Evolutionary conservation across 2,797 vertebrate genomes (phyloP).

Genomic region (Dallia pectoralis): DNA sequence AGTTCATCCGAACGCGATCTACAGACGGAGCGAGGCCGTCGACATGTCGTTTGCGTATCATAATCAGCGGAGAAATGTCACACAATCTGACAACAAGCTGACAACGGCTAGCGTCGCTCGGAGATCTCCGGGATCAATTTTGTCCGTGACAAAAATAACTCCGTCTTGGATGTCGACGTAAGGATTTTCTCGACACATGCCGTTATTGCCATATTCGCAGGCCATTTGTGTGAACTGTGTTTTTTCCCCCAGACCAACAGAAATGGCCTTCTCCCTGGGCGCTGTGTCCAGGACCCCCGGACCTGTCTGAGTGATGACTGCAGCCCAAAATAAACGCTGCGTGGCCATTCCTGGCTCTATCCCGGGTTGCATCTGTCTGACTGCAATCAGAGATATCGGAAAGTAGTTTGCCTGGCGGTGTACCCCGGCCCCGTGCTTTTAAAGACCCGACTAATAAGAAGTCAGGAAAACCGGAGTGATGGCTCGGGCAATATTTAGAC

Average conservation of each 20-base stretch:
- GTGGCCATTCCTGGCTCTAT: conserved; percentile 69
- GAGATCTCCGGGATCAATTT: conserved; percentile 20
- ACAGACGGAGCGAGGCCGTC: not conserved
- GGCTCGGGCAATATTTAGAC: conserved; percentile 61
- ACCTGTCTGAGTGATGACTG: conserved; percentile 70
- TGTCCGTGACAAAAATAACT: not conserved
- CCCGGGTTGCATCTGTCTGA: conserved; percentile 50
- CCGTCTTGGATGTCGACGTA: not conserved
- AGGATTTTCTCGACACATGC: conserved; percentile 32
- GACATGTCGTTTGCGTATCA: not conserved
- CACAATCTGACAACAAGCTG: not conserved
- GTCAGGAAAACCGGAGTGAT: conserved; percentile 62
- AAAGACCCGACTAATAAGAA: conserved; percentile 74
- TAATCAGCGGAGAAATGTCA: not conserved
- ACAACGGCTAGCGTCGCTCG: not conserved
- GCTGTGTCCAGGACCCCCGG: conserved; percentile 42
- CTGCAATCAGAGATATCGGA: conserved; percentile 77
- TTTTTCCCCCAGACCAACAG: conserved; percentile 50
- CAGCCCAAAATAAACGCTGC: conserved; percentile 70
- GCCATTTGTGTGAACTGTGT: conserved; percentile 53
- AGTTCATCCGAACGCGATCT: not conserved
- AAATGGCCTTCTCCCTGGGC: conserved; percentile 36
- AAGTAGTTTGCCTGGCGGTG: conserved; percentile 55
- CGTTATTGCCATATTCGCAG: conserved; percentile 56
- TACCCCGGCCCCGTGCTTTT: conserved; percentile 66